Base-by-base conservation (phyloP, 2,113 vertebrate species). In the Sclerurus mexicanus region DNA sequence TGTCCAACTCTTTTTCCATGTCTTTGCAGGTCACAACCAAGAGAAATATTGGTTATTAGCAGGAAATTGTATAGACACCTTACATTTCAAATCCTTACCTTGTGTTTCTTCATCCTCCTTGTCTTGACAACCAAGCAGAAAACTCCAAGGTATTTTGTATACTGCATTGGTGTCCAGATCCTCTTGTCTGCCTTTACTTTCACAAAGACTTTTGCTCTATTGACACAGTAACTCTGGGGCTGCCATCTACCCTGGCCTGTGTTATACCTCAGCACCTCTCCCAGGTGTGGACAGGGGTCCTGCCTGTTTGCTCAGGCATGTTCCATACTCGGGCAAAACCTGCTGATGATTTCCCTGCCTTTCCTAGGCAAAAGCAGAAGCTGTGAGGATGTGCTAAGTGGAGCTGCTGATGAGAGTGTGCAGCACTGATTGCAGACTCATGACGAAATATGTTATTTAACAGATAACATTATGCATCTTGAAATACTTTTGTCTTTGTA, bases 251-350 rank as follows among this genome's bases (percentile, higher is more conserved):
- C 31, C 23, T 2, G 7, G 40, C 7, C 47, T 9, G 3, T 20
- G 28, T n/a, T 67, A 59, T 12, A 53, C 12, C 30, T 47, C 55
- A 49, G 6, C 37, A 24, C 15, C 2, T 4, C 12, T 74, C 7
- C 14, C 0, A 0, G 14, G 3, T 53, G 30, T 42, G 42, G 44
- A 23, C 0, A 0, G 21, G 67, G 9, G 35, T 39, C 27, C 0
- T 0, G 18, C 55, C 15, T 15, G 2, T 27, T 44, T 73, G 40
- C 1, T 0, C 2, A 0, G 42, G 12, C 53, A 27, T 35, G 49
- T 56, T 68, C 59, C 1, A 0, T 46, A 37, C 20, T 62, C 15
- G 28, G 14, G 17, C 0, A 56, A 63, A 86, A 33, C 46, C 42
- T 0, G 0, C 3, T 27, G 24, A 28, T 50, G 31, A 21, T 33